Percentiles rank a stretch among this genome's conserved stretches.
Evolutionary conservation across 1,140 invertebrate genomes (phyloP).

Genomic region (Drosophila funebris): DNA sequence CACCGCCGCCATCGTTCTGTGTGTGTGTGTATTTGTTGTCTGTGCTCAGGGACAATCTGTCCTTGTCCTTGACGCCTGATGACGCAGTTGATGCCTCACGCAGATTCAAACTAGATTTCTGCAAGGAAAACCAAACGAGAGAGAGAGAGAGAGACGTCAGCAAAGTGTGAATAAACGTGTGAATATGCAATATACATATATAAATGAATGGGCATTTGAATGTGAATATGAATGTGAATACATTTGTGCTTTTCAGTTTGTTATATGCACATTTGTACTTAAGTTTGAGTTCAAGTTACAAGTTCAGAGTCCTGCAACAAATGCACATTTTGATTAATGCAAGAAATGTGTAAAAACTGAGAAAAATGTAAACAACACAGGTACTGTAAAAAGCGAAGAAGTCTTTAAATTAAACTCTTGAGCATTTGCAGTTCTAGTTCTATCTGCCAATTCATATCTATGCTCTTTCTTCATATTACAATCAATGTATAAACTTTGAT

Average conservation of each 20-base stretch:
- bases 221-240: background rate
- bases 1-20: conserved; percentile 34
- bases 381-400: no score
- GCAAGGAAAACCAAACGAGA: background rate
- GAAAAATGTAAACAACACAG: no score
- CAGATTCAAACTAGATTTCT: conserved; percentile 82
- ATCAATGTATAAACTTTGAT: no score
- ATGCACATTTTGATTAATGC: no score
- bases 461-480: no score
- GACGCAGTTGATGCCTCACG: conserved; percentile 60
- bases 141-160: background rate
- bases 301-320: no score
- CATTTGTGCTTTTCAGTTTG: background rate
- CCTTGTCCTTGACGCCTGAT: conserved; percentile 66
- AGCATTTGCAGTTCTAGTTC: no score
- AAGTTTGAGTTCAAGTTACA: no score
- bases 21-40: conserved; percentile 80
- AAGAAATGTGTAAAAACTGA: no score
- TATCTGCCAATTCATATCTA: no score
- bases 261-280: no score
- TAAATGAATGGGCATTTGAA: background rate
- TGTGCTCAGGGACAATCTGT: conserved; percentile 75
- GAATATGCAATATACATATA: background rate
- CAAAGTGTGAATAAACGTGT: background rate
- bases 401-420: no score